These are phyloP conservation scores for Actenoides lindsayi DNA, from an alignment of 2,113 vertebrate genomes.

Conservation along the genomic window DNA sequence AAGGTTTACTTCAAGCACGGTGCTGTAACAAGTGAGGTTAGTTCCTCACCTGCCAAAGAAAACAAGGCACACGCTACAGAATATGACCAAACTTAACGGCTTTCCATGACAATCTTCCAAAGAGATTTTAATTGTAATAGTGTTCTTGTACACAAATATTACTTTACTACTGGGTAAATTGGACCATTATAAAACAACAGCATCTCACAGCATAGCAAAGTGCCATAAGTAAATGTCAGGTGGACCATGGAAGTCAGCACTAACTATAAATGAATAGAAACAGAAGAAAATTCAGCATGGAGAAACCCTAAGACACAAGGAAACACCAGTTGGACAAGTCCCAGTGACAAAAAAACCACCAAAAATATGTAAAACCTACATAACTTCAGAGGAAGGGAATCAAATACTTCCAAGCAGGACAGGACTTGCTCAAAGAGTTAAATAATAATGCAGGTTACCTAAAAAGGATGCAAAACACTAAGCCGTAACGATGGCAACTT, in stretches of 20 bases:
- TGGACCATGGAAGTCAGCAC: background rate
- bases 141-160: background rate
- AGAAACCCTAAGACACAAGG: background rate
- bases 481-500: background rate
- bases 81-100: accelerated
- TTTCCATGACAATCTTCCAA: accelerated
- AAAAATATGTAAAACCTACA: background rate
- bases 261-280: background rate
- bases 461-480: background rate
- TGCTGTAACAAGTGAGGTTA: background rate
- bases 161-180: background rate
- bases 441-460: background rate
- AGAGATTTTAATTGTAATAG: background rate
- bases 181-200: background rate
- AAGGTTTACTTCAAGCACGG: background rate
- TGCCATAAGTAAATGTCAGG: accelerated
- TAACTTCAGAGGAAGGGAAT: background rate
- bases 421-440: background rate
- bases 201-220: background rate
- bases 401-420: background rate
- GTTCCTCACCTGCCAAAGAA: background rate
- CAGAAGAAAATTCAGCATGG: background rate
- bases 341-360: background rate
- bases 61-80: accelerated
- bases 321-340: background rate